Base-by-base conservation (phyloP, 2,797 vertebrate genomes). In the Hoplostethus mediterraneus region DNA sequence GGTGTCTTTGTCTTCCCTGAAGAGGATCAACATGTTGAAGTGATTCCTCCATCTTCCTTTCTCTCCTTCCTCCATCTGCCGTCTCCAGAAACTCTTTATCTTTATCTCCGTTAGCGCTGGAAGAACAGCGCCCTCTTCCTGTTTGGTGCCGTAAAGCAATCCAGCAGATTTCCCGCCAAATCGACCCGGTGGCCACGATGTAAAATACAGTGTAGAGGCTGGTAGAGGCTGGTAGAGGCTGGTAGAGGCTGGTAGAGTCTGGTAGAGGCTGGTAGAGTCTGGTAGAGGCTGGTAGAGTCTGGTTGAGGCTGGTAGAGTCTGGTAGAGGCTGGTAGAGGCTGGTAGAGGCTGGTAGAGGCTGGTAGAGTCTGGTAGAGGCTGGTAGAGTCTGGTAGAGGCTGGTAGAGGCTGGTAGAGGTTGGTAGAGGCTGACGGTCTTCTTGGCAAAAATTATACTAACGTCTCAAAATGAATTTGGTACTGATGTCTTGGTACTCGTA, bases 151-250 rank as follows among this genome's bases (percentile, higher is more conserved):
- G 5, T 82, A 48, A 70, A 31, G 68, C 51, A 33, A 16, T 68
- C 25, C 59, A 40, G 58, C 49, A 28, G 31, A 52, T 68, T 68
- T 42, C 13, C 62, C 79, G 71, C 79, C 63, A 79, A 79, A 60
- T 73, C 63, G 48, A 45, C 12, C 4, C 17, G 5, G 38, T 62
- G 76, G 63, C 63, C 59, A 17, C 49, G 0, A 47, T 70, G 73
- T 68, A 77, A 77, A 79, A 53, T 49, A 28, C 64, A 53, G 56
- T 3, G 51, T 5, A 1, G 70, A 13, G 21, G 1, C 21, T 21
- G 21, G 21, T 1, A 21, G 21, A 67, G 81, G 86, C 87, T 83
- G 84, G n/a, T n/a, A n/a, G n/a, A n/a, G n/a, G n/a, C n/a, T n/a
- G n/a, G 51, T 5, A 1, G 70, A 13, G 21, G 1, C 21, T 21